Evolutionary conservation across 2,888 invertebrate genomes (phyloP), one percentile per base, ranked within the genome.

Genomic region (Ichneumoninae sp.): DNA sequence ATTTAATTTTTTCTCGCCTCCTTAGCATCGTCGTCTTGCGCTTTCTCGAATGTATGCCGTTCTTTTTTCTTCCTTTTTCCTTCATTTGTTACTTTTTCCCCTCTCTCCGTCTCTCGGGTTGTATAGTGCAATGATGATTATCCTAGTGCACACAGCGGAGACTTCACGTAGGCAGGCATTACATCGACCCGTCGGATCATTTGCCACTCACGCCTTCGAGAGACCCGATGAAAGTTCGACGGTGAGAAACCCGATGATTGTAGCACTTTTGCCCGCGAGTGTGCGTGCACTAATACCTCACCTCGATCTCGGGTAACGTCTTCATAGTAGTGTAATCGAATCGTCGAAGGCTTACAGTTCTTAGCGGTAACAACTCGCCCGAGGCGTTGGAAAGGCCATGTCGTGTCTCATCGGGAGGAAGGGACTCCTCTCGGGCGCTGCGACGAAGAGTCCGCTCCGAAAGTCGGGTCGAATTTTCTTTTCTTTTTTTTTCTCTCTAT

Each of bases 321-420:
- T 85, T 85, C 82, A 85, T 84, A 75, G 71, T 76, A 76, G 76
- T 60, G 79, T 85, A 79, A 85, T 85, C 82, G 73, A 85, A 85
- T 82, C 74, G 85, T 82, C 79, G 75, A 85, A 75, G 77, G 81
- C 69, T 54, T 47, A 52, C 77, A 47, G 54, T 77, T 78, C 75
- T 79, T 75, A 33, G 57, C 71, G 81, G 54, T 78, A 75, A 69
- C 40, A 75, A 50, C 68, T 63, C 81, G 85, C 85, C 82, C 69
- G 82, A 75, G 82, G 85, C 82, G 52, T 79, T 81, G 70, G 70
- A 81, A 79, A 85, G 81, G 84, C 81, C 84, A 63, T 63, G 75
- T 71, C 85, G 85, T 71, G 85, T 75, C 78, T 82, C 75, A 44
- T 57, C 54, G 69, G 65, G 44, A 83, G 33, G 47, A 83, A 54